phyloP scores from a whole-genome alignment of 2,113 vertebrate species.

The Diglossa brunneiventris region DNA sequence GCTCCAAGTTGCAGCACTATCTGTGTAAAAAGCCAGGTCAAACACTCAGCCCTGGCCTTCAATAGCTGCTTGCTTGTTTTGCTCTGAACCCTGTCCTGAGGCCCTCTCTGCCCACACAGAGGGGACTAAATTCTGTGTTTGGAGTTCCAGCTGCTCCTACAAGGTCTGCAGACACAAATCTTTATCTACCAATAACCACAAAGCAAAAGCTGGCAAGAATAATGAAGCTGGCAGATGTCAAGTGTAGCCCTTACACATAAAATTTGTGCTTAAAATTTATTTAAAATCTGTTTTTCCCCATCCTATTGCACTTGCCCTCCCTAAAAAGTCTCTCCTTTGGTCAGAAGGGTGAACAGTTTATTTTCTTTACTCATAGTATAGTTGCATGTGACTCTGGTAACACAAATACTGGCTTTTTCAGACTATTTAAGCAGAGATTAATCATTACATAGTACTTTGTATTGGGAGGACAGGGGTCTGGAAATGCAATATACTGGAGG shows the following conservation, averaged over 20 bases:
- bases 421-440: neutral
- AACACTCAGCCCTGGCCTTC: neutral
- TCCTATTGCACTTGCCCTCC: neutral
- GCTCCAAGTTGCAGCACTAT: neutral
- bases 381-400: neutral
- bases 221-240: neutral
- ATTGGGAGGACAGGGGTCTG: neutral
- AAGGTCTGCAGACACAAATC: neutral
- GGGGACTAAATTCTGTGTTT: neutral
- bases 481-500: neutral
- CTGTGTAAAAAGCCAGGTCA: neutral
- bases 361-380: neutral
- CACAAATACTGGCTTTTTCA: neutral
- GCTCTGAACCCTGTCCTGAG: neutral
- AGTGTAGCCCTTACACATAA: neutral
- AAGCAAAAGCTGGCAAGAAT: neutral
- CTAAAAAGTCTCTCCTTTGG: neutral
- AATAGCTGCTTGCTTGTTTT: neutral
- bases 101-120: neutral
- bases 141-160: neutral
- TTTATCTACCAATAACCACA: neutral
- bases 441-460: neutral
- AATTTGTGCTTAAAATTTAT: neutral
- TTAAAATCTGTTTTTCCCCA: neutral
- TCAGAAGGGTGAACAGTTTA: neutral